Evolutionary conservation across 1,140 invertebrate species (phyloP).

Genomic region (Drosophila kikkawai): DNA sequence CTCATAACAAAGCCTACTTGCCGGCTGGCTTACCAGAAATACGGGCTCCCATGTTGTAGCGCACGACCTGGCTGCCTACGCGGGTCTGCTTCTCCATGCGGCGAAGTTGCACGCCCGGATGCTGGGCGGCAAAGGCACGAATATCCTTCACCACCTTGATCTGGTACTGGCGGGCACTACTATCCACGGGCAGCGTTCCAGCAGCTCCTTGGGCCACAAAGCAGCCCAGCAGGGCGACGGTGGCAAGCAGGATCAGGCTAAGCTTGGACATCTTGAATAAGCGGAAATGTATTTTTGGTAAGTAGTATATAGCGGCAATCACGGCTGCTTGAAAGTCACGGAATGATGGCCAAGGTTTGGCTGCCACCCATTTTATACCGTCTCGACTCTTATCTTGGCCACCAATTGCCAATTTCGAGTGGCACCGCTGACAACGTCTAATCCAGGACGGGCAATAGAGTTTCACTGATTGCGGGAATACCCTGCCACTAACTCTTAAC

Average conservation of each 20-base stretch:
- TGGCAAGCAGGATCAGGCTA: constrained; percentile 51
- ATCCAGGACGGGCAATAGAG: constrained; percentile 42
- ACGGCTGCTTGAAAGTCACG: constrained; percentile 38
- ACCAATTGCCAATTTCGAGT: constrained; percentile 72
- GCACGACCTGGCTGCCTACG: constrained; percentile 27
- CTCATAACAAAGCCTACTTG: neutral
- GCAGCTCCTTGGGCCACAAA: constrained; percentile 41
- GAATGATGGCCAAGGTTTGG: constrained; percentile 52
- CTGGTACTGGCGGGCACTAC: constrained; percentile 12
- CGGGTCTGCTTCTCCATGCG: constrained; percentile 48
- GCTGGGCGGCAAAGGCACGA: constrained; percentile 53
- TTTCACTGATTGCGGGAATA: neutral
- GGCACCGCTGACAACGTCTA: constrained; percentile 54
- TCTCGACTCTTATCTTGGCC: constrained; percentile 49
- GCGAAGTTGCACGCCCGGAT: constrained; percentile 61
- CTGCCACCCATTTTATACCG: constrained; percentile 64
- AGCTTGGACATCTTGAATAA: constrained; percentile 56
- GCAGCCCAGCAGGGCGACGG: constrained; percentile 55
- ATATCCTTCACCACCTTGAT: constrained; percentile 68
- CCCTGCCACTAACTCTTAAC: neutral
- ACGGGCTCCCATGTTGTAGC: constrained; percentile 68
- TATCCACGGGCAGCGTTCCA: constrained; percentile 23
- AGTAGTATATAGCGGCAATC: constrained; percentile 24
- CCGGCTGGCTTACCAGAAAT: constrained; percentile 56
- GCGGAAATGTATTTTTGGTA: neutral